Evolutionary conservation across 2,113 vertebrate species (phyloP).

Genomic region (Tautogolabrus adspersus): DNA sequence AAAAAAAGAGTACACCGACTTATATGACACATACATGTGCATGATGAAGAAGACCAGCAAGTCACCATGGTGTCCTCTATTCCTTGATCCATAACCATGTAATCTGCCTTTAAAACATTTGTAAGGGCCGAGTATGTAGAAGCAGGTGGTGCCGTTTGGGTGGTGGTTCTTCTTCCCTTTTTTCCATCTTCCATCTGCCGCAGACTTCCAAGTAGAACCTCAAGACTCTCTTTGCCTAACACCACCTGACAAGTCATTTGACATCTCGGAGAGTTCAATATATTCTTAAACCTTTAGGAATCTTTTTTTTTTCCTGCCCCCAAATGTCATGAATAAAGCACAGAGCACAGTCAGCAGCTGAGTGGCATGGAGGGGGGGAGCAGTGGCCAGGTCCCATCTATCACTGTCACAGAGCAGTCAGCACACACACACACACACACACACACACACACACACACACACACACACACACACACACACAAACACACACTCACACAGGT

Average conservation of each 20-base stretch:
- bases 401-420: constrained; percentile 85
- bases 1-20: too few relatives aligned
- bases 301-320: constrained; percentile 83
- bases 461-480: constrained; percentile 69
- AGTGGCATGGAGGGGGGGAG: constrained; percentile 83
- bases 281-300: constrained; percentile 92
- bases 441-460: constrained; percentile 17
- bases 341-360: constrained; percentile 79
- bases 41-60: too few relatives aligned
- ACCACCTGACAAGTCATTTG: constrained; percentile 87
- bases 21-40: not conserved
- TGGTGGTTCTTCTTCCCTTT: constrained; percentile 35
- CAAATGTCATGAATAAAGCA: constrained; percentile 89
- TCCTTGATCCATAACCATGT: too few relatives aligned
- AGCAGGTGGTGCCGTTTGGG: not conserved
- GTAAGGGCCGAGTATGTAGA: not conserved
- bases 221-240: constrained; percentile 83
- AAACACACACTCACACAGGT: constrained; percentile 10
- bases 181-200: constrained; percentile 48
- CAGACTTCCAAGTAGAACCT: constrained; percentile 73
- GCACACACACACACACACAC: constrained; percentile 69
- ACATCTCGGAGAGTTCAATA: constrained; percentile 89
- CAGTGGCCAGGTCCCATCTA: constrained; percentile 88
- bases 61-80: too few relatives aligned
- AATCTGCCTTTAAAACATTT: too few relatives aligned